Percentiles rank a stretch among this genome's conserved stretches.
Conservation (phyloP, 2,797 vertebrate genomes). For the Dryobates pubescens region DNA sequence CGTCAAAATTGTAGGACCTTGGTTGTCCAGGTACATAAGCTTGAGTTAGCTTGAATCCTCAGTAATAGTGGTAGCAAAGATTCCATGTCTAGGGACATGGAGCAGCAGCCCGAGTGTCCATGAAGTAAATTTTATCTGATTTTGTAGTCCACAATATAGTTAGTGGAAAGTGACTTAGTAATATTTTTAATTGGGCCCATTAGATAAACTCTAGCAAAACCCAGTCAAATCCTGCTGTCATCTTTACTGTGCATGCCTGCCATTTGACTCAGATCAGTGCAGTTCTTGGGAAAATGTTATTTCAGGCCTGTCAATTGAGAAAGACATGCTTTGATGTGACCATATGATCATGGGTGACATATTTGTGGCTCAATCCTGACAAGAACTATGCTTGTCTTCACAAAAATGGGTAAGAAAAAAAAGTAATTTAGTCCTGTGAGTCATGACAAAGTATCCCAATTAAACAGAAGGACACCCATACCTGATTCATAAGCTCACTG, state of each 20-base stretch:
- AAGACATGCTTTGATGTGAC: constrained; percentile 23
- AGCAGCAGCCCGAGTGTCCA: neutral
- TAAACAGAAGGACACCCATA: neutral
- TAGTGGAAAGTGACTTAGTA: neutral
- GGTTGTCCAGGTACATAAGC: neutral
- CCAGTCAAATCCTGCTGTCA: constrained; percentile 9
- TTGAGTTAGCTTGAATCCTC: neutral
- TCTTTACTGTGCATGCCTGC: neutral
- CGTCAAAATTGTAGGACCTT: neutral
- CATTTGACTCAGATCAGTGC: neutral
- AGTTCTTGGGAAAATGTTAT: constrained; percentile 30
- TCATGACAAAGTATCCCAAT: neutral
- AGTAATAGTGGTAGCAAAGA: neutral
- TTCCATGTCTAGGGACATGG: neutral
- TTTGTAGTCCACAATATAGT: neutral
- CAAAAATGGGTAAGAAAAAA: neutral
- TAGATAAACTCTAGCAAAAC: constrained; percentile 3
- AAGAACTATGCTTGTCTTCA: neutral
- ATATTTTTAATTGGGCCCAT: neutral
- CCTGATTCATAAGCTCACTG: neutral
- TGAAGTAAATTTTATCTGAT: neutral
- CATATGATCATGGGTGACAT: neutral
- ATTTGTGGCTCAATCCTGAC: neutral
- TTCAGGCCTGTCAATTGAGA: constrained; percentile 36
- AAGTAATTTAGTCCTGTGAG: neutral